These are phyloP conservation scores for Entomobrya multifasciata DNA, from an alignment of 2,888 invertebrate species.

Conservation along the genomic window DNA sequence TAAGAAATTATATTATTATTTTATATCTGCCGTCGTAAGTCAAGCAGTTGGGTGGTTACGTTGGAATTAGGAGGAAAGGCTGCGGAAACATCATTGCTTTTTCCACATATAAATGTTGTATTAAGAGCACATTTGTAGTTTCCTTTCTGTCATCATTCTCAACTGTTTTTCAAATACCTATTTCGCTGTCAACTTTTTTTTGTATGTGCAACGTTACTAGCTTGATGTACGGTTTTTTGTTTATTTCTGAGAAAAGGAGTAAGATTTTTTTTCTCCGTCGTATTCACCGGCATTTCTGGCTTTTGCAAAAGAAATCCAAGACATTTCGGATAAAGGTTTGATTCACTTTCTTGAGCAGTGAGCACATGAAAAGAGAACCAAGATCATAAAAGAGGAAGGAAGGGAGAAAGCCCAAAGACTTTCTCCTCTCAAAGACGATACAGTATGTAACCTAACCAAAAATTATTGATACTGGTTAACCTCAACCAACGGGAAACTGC, in stretches of 20 bases:
- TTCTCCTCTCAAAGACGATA: constrained; percentile 38
- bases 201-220: background rate
- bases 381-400: constrained; percentile 57
- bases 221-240: background rate
- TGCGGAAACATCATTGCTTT: no score
- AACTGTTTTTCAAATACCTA: background rate
- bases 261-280: background rate
- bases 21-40: no score
- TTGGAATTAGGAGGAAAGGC: no score
- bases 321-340: constrained; percentile 39
- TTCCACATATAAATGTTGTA: no score
- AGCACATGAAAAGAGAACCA: constrained; percentile 16
- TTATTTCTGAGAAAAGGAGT: background rate
- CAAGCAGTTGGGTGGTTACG: no score
- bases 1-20: no score
- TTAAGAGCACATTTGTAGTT: no score
- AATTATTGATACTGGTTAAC: constrained; percentile 66
- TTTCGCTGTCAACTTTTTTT: constrained; percentile 16
- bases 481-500: constrained; percentile 39
- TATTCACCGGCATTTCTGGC: background rate
- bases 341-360: constrained; percentile 46
- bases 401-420: constrained; percentile 49
- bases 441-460: constrained; percentile 36
- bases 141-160: background rate
- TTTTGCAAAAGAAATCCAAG: background rate